Percentiles rank a stretch among this genome's conserved stretches.
phyloP scores from a whole-genome alignment of 2,797 vertebrate genomes.

The Ciconia nigra region DNA sequence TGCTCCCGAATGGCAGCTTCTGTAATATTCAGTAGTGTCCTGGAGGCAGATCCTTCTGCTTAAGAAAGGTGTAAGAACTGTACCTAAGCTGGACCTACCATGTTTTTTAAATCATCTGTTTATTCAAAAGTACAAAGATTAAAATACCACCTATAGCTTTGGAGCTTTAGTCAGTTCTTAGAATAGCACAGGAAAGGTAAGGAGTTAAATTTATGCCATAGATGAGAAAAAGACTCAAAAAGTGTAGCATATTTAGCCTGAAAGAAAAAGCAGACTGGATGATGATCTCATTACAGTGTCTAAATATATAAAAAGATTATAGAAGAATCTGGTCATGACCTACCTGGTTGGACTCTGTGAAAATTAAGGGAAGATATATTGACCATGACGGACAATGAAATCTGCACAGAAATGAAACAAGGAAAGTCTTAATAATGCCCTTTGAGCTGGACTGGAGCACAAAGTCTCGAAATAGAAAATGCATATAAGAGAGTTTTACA shows the following conservation, averaged over 20 bases:
- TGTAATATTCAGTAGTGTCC: neutral
- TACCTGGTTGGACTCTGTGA: conserved; percentile 28
- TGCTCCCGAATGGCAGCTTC: neutral
- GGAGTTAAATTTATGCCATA: neutral
- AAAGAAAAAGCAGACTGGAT: neutral
- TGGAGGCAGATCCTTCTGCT: neutral
- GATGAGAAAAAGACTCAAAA: neutral
- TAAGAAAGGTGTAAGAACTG: neutral
- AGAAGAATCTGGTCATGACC: conserved; percentile 37
- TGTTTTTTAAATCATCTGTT: neutral
- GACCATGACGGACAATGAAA: conserved; percentile 34
- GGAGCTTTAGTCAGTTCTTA: neutral
- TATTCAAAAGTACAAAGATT: neutral
- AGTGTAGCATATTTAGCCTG: neutral
- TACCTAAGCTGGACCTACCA: neutral
- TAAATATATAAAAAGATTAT: conserved; percentile 43
- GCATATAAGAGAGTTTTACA: neutral
- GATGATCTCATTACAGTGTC: conserved; percentile 39
- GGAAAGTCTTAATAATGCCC: neutral
- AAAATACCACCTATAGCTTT: neutral
- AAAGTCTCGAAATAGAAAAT: neutral
- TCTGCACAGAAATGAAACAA: neutral
- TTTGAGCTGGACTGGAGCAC: neutral
- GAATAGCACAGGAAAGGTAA: neutral
- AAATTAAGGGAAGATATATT: conserved; percentile 39